phyloP scores from a whole-genome alignment of 2,888 invertebrate genomes.

The Napeogenes inachia region DNA sequence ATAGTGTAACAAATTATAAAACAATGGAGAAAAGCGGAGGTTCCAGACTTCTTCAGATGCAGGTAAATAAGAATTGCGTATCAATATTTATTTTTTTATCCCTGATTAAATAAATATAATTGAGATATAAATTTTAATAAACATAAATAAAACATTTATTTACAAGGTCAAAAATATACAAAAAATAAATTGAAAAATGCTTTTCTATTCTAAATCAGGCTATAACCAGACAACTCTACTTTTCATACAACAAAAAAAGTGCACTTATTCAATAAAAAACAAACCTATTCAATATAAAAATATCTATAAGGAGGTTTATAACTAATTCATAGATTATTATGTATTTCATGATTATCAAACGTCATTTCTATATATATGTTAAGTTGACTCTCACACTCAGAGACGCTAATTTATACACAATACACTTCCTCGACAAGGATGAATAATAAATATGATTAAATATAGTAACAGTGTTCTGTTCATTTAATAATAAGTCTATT shows the following conservation, averaged over 20 bases:
- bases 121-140: background rate
- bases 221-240: too few relatives aligned
- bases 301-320: too few relatives aligned
- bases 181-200: background rate
- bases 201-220: too few relatives aligned
- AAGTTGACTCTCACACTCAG: too few relatives aligned
- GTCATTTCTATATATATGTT: too few relatives aligned
- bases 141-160: background rate
- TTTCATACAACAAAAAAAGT: too few relatives aligned
- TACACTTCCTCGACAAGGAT: background rate
- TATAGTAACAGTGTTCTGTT: background rate
- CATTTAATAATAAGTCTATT: background rate
- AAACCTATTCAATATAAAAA: too few relatives aligned
- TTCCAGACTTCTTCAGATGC: slow-evolving; percentile 68
- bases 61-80: slow-evolving; percentile 45
- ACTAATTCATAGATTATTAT: too few relatives aligned
- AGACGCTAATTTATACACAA: background rate
- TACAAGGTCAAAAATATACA: background rate
- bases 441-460: background rate
- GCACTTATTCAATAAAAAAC: too few relatives aligned
- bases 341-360: too few relatives aligned
- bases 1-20: slow-evolving; percentile 33
- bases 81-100: background rate
- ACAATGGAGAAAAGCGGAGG: slow-evolving; percentile 64
- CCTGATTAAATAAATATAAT: background rate